phyloP scores from a whole-genome alignment of 2,113 vertebrate genomes.

The Cyphomyrus discorhynchus region DNA sequence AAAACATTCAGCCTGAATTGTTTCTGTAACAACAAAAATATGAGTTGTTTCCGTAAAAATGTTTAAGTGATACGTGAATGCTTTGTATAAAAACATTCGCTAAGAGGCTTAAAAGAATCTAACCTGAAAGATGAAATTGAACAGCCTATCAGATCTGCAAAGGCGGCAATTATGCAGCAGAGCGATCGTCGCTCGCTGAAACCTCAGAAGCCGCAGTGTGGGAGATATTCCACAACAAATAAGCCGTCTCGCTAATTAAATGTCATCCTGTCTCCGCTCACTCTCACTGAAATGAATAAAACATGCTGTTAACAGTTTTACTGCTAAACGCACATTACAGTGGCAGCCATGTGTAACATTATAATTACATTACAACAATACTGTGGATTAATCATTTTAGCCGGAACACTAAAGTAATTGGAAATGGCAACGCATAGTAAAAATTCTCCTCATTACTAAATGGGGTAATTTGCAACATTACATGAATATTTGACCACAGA shows the following conservation, averaged over 20 bases:
- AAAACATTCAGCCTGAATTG: not conserved
- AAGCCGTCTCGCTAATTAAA: not conserved
- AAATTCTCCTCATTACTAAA: not conserved
- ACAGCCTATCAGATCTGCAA: not conserved
- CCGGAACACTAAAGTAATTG: not conserved
- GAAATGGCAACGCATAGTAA: not conserved
- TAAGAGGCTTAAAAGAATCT: not conserved
- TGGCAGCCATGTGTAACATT: not conserved
- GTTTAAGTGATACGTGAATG: not conserved
- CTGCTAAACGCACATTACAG: not conserved
- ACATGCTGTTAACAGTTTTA: not conserved
- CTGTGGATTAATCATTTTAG: not conserved
- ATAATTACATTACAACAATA: slow-evolving; percentile 1
- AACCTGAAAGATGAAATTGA: not conserved
- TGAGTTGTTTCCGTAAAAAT: not conserved
- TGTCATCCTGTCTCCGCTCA: not conserved
- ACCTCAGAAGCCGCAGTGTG: not conserved
- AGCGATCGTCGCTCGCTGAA: not conserved
- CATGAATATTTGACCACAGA: not conserved
- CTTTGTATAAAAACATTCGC: not conserved
- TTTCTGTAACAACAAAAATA: not conserved
- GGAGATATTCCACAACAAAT: not conserved
- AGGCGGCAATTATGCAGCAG: not conserved
- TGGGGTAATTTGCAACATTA: not conserved
- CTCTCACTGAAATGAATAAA: not conserved